Evolutionary conservation across 2,888 invertebrate genomes (phyloP), one percentile per base, ranked within the genome.

Genomic region (Brachyptera putata): DNA sequence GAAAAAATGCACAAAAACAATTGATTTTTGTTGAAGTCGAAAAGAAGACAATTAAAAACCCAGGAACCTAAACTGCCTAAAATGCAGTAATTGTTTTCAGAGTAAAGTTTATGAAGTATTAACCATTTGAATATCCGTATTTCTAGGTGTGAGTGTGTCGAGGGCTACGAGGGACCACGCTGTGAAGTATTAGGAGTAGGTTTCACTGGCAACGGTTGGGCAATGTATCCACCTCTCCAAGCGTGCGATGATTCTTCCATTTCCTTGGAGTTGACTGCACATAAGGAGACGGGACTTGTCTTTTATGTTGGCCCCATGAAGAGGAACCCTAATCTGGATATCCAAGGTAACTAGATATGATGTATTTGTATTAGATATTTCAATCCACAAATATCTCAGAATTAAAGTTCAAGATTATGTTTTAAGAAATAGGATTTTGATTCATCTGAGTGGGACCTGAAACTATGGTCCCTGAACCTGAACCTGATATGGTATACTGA

Each of bases 141-240:
- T 56, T 56, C 1, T 53, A 81, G 83, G 66, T 97, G 97, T 75
- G 85, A 87, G 60, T 97, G 96, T 69, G 84, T 84, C 0, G 81
- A 84, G 57, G 89, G 89, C 0, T 82, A 83, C 57, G 84, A 85
- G 3, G 98, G 98, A 0, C 91, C 95, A 0, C 84, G 88, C 61
- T 99, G 99, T 74, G 95, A 98, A 75, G 83, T 89, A 63, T 85
- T 91, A 0, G 86, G 87, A 0, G 85, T 95, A 65, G 90, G 91
- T 18, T 97, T 97, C 77, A 83, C 83, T 64, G 91, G 94, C n/a
- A 84, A 86, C 67, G 94, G 95, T 9, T 97, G 90, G 84, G 95
- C 96, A 0, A 86, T 97, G 81, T 95, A 94, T 78, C 86, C 89
- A 0, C 83, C 94, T 0, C 84, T 95, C 30, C 86, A 91, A 30